Evolutionary conservation across 2,888 invertebrate species (phyloP).

Genomic region (Colostygia pectinataria): DNA sequence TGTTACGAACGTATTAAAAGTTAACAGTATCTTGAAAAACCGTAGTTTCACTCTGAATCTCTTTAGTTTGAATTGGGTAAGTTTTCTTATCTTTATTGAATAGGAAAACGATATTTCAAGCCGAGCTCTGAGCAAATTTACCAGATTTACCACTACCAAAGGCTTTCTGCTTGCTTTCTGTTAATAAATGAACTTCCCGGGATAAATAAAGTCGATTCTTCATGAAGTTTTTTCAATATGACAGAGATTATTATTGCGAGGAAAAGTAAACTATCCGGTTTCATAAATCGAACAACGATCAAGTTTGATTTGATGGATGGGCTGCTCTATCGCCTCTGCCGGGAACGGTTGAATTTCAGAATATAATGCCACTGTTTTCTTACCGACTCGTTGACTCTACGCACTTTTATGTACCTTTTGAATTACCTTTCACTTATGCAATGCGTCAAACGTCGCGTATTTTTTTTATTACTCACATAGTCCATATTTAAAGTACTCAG

Average conservation of each 20-base stretch:
- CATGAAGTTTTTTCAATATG: conserved; percentile 58
- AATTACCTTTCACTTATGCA: no score
- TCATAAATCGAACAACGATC: conserved; percentile 68
- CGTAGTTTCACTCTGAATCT: background rate
- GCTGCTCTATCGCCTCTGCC: conserved; percentile 38
- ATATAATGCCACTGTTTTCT: conserved; percentile 28
- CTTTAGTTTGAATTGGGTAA: background rate
- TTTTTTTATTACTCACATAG: no score
- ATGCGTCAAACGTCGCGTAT: no score
- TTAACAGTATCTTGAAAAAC: background rate
- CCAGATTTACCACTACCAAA: conserved; percentile 3
- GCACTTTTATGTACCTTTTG: no score
- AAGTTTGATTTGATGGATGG: conserved; percentile 68
- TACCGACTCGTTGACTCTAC: background rate
- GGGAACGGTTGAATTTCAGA: conserved; percentile 24
- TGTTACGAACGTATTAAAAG: no score
- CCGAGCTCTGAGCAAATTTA: background rate
- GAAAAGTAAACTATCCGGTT: conserved; percentile 66
- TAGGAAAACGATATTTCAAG: background rate
- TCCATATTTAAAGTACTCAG: no score
- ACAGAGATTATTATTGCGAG: conserved; percentile 53
- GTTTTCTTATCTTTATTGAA: conserved; percentile 2
- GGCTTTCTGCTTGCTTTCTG: no score
- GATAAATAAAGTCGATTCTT: conserved; percentile 42
- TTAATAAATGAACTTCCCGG: conserved; percentile 13